Base-by-base conservation (phyloP, 2,888 invertebrate species). In the Lumbricus terrestris region DNA sequence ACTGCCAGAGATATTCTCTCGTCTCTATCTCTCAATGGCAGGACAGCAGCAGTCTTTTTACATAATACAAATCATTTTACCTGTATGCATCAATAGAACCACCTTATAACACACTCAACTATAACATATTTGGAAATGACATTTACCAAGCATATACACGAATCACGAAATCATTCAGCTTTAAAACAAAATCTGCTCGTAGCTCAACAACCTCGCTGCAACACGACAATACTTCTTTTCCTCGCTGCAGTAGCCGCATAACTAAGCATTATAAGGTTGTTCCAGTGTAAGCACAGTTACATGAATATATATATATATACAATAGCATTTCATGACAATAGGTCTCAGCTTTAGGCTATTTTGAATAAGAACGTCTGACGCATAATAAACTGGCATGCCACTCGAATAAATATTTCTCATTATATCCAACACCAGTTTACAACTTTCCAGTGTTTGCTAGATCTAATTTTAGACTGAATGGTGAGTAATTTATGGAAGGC, bases 11-110 rank as follows among this genome's bases (percentile, higher is more conserved):
- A 69, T 16, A 29, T 69, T 69, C 69, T 69, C n/a, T 69, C 69
- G 29, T 69, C 69, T 69, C 69, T 20, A 23, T n/a, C n/a, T n/a
- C n/a, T n/a, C n/a, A n/a, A n/a, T 15, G 69, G 69, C 69, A 69
- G 69, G n/a, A 69, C n/a, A 69, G 69, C 69, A 69, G 69, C 69
- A 69, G 69, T 69, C 69, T 69, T 69, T 69, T 69, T n/a, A 69
- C 47, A 8, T 69, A n/a, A 69, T 69, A 69, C n/a, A 8, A 69
- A 69, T n/a, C 29, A 69, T 29, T 69, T 29, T 69, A 69, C n/a
- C 29, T 69, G n/a, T 4, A n/a, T n/a, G n/a, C n/a, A n/a, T n/a
- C 69, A 29, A 69, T 29, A 11, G 69, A 69, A 69, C 69, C n/a
- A 69, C 69, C 69, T 69, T 69, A n/a, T 69, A 69, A 69, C 13